These are phyloP conservation scores for Florisuga fusca DNA, from an alignment of 2,797 vertebrate species.

Conservation along the genomic window DNA sequence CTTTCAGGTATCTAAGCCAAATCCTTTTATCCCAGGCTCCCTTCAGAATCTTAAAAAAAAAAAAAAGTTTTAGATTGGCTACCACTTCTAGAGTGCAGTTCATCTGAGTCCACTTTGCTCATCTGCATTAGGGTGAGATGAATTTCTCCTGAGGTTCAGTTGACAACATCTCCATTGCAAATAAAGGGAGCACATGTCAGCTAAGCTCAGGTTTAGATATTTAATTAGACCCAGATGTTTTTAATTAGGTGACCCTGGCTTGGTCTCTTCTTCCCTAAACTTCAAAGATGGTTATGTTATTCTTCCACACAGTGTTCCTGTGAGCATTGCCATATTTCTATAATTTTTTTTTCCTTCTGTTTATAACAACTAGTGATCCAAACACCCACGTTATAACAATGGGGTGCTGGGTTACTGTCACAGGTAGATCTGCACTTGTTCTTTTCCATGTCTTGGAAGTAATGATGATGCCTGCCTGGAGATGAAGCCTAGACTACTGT, in stretches of 20 bases:
- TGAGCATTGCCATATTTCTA: neutral
- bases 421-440: neutral
- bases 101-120: neutral
- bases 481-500: neutral
- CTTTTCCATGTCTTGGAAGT: neutral
- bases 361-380: neutral
- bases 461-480: neutral
- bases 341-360: neutral
- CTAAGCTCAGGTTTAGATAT: neutral
- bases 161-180: neutral
- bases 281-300: neutral
- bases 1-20: neutral
- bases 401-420: neutral
- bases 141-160: neutral
- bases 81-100: neutral
- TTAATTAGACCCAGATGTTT: neutral
- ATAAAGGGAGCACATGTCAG: neutral
- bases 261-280: neutral
- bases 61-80: neutral
- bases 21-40: neutral
- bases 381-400: neutral
- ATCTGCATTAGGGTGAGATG: neutral
- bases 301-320: neutral
- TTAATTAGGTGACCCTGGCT: neutral
- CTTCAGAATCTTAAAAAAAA: neutral